Percentiles rank a stretch among this genome's conserved stretches.
phyloP scores from a whole-genome alignment of 2,888 invertebrate species.

The Cerceris rybyensis region DNA sequence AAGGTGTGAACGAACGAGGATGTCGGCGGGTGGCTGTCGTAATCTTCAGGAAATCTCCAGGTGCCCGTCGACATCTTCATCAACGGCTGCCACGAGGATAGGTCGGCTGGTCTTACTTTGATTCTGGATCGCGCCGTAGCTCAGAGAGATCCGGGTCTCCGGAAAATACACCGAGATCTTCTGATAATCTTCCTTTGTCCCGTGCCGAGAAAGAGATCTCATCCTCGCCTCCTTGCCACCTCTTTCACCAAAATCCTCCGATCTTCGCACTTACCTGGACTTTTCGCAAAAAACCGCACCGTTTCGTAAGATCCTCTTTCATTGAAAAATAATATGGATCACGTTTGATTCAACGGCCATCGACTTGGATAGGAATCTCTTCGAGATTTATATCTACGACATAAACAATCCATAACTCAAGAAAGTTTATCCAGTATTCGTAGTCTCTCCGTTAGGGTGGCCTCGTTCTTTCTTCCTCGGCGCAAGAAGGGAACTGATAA shows the following conservation, averaged over 20 bases:
- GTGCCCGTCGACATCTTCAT: slow-evolving; percentile 64
- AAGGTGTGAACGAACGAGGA: slow-evolving; percentile 60
- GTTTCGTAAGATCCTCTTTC: too few species aligned
- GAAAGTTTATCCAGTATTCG: neutral
- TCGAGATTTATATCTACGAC: neutral
- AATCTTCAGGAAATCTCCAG: slow-evolving; percentile 62
- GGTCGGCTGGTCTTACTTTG: slow-evolving; percentile 51
- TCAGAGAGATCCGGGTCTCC: slow-evolving; percentile 29
- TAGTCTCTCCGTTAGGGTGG: slow-evolving; percentile 7
- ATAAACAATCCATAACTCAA: slow-evolving; percentile 17
- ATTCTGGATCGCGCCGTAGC: slow-evolving; percentile 49
- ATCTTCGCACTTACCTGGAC: slow-evolving; percentile 6
- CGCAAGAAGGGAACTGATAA: slow-evolving; percentile 41
- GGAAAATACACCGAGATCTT: slow-evolving; percentile 52
- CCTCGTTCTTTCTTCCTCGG: slow-evolving; percentile 8
- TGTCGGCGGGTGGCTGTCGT: slow-evolving; percentile 58
- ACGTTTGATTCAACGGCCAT: too few species aligned
- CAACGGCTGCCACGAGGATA: slow-evolving; percentile 53
- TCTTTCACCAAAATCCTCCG: neutral
- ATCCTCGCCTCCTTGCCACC: slow-evolving; percentile 16
- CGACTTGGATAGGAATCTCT: neutral
- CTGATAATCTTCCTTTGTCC: slow-evolving; percentile 53
- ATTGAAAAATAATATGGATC: too few species aligned
- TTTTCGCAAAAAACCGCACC: neutral
- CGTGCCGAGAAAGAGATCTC: slow-evolving; percentile 24